Conservation (phyloP, 2,888 invertebrate species). For the Drosophila vallismaia region DNA sequence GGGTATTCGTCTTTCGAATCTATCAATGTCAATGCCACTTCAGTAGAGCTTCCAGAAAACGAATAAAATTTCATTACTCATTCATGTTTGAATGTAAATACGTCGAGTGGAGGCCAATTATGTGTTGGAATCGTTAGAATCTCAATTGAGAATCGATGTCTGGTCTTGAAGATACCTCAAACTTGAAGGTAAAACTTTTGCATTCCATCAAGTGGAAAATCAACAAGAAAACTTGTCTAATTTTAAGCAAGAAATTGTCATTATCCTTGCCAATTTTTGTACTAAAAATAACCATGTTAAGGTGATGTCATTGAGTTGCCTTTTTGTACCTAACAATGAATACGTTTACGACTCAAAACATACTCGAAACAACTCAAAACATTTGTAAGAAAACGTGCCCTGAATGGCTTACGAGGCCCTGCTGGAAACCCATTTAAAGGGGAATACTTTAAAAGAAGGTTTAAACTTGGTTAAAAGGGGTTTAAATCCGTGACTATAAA, state of each 20-base stretch:
- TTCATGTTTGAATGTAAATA: not conserved
- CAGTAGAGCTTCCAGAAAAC: slow-evolving; percentile 38
- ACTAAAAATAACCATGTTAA: slow-evolving; percentile 3
- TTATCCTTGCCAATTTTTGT: not conserved
- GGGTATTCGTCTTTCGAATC: slow-evolving; percentile 16
- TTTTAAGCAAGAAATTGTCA: not conserved
- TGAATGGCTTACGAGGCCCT: slow-evolving; percentile 20
- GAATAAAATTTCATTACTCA: slow-evolving; percentile 20
- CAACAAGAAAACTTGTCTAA: not conserved
- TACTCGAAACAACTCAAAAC: slow-evolving; percentile 36
- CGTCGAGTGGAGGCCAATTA: slow-evolving; percentile 33
- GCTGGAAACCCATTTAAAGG: slow-evolving; percentile 5
- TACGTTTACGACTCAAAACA: slow-evolving; percentile 12
- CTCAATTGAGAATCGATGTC: slow-evolving; percentile 14
- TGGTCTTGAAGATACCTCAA: no score
- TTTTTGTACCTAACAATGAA: slow-evolving; percentile 32
- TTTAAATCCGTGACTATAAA: not conserved
- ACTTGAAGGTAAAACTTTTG: no score
- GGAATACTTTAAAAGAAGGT: not conserved
- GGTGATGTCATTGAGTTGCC: slow-evolving; percentile 28
- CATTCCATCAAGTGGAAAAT: no score
- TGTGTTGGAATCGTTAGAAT: not conserved
- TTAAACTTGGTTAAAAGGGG: not conserved
- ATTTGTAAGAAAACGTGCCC: slow-evolving; percentile 29
- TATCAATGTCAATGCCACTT: slow-evolving; percentile 43